A percentile compares a stretch with the other conserved stretches of the same genome.
Evolutionary conservation across 2,113 vertebrate genomes (phyloP).

Genomic region (Pimephales promelas): DNA sequence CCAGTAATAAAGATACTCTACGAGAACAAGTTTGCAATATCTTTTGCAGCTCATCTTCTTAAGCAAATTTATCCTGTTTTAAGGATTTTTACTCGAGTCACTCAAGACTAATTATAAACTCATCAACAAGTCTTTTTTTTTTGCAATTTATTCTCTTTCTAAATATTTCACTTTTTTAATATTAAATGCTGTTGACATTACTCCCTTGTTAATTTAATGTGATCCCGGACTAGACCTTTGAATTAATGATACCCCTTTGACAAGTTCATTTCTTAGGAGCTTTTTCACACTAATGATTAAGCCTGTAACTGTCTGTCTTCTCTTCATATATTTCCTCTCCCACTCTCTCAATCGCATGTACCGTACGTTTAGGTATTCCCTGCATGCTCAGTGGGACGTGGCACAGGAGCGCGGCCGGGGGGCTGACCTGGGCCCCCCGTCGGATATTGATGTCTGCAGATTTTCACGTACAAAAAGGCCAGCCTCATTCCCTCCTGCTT

Average conservation of each 20-base stretch:
- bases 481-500: constrained; percentile 43
- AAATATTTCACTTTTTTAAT: constrained; percentile 22
- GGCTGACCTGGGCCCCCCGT: constrained; percentile 57
- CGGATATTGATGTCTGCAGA: constrained; percentile 73
- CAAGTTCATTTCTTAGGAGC: constrained; percentile 3
- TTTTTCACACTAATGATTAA: constrained; percentile 20
- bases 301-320: not conserved
- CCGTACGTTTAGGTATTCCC: constrained; percentile 55
- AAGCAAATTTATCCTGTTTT: not conserved
- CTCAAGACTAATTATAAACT: constrained; percentile 7
- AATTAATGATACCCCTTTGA: constrained; percentile 25
- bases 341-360: not conserved
- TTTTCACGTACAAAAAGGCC: constrained; percentile 72
- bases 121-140: not conserved
- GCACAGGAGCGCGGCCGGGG: constrained; percentile 53
- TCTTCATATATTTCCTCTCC: constrained; percentile 21
- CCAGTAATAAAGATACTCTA: too few relatives aligned
- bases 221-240: constrained; percentile 4
- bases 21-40: not conserved
- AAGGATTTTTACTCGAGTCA: not conserved
- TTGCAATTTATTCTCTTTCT: not conserved
- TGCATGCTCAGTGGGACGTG: constrained; percentile 55
- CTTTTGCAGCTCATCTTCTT: not conserved
- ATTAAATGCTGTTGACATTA: not conserved
- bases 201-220: constrained; percentile 1